phyloP scores from a whole-genome alignment of 1,140 invertebrate genomes.

The Matsumurasca onukii region DNA sequence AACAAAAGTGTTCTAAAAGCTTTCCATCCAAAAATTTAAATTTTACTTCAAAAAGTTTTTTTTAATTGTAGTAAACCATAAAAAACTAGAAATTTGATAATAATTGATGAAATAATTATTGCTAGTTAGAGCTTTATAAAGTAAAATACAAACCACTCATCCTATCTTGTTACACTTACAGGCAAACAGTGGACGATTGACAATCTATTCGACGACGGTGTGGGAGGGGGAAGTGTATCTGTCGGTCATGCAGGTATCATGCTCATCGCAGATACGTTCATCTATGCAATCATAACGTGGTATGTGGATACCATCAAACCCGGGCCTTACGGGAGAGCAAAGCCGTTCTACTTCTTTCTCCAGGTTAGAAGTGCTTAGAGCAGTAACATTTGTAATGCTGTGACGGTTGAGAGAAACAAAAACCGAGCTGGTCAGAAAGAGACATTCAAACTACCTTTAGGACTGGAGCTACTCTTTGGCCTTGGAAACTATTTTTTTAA shows the following conservation, averaged over 20 bases:
- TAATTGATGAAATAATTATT: not conserved
- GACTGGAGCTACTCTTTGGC: not conserved
- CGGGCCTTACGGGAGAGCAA: slow-evolving; percentile 55
- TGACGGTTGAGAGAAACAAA: not conserved
- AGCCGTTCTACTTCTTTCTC: slow-evolving; percentile 56
- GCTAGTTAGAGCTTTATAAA: not conserved
- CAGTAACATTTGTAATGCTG: not conserved
- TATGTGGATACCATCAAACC: slow-evolving; percentile 58
- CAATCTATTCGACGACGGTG: slow-evolving; percentile 29
- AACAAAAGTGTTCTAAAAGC: not conserved
- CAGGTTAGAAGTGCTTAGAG: slow-evolving; percentile 44
- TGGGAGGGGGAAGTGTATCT: not conserved
- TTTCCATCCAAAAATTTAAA: not conserved
- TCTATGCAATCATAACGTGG: slow-evolving; percentile 46
- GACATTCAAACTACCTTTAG: not conserved
- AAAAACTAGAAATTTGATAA: not conserved
- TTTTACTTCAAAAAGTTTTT: not conserved
- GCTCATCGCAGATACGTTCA: slow-evolving; percentile 2
- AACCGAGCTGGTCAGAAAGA: not conserved
- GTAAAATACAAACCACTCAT: not conserved
- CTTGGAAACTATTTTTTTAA: not conserved
- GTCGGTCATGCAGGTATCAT: not conserved
- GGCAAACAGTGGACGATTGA: slow-evolving; percentile 20
- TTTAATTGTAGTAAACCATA: not conserved
- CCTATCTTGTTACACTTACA: not conserved